Conservation (phyloP, 2,888 invertebrate genomes). For the Ophion ventricosus region DNA sequence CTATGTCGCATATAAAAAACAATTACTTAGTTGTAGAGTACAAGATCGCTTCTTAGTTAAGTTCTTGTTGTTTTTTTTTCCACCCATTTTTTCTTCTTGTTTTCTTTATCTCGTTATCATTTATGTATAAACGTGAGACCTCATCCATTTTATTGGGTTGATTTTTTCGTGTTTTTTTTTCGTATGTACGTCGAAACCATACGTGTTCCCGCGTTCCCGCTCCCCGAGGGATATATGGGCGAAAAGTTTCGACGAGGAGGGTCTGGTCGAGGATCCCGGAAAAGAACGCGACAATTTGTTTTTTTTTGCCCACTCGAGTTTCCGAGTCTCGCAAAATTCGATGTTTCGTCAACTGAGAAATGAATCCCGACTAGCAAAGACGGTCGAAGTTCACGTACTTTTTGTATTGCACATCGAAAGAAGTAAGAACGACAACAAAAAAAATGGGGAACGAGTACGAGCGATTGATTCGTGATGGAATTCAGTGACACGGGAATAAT, state of each 20-base stretch:
- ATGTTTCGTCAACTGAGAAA: neutral
- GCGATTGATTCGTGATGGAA: neutral
- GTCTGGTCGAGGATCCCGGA: slow-evolving; percentile 35
- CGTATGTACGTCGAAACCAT: slow-evolving; percentile 59
- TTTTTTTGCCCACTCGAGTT: neutral
- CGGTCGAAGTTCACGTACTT: neutral
- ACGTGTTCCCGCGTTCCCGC: slow-evolving; percentile 71
- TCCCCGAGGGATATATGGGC: slow-evolving; percentile 44
- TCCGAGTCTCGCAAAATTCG: neutral
- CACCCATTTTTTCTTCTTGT: slow-evolving; percentile 58
- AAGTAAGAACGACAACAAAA: slow-evolving; percentile 2
- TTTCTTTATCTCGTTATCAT: slow-evolving; percentile 30
- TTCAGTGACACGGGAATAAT: slow-evolving; percentile 2
- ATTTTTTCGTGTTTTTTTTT: neutral
- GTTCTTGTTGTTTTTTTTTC: slow-evolving; percentile 62
- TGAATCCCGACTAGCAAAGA: neutral
- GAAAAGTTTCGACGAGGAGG: slow-evolving; percentile 39
- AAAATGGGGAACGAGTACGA: neutral
- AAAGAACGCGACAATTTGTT: slow-evolving; percentile 21
- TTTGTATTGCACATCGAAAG: neutral
- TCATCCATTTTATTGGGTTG: slow-evolving; percentile 28
- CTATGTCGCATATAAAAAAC: slow-evolving; percentile 82
- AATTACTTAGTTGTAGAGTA: slow-evolving; percentile 81
- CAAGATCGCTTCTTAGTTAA: slow-evolving; percentile 78
- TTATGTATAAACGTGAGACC: slow-evolving; percentile 34